phyloP scores from a whole-genome alignment of 1,140 invertebrate genomes.

The Oreohelix idahoensis region DNA sequence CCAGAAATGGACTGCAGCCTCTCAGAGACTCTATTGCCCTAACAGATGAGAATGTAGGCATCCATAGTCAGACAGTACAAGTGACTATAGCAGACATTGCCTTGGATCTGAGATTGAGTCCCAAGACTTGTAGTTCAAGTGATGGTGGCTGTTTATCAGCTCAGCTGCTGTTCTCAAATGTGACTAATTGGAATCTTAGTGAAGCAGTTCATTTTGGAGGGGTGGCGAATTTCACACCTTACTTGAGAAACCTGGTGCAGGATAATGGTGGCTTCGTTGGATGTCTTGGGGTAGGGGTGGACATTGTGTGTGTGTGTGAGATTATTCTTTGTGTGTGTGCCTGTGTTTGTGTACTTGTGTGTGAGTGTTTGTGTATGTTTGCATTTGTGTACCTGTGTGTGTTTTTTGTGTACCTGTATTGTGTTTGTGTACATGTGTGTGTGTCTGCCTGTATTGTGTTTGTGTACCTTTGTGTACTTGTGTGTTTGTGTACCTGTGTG shows the following conservation, averaged over 20 bases:
- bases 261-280: conserved; percentile 47
- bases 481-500: no score
- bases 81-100: conserved; percentile 9
- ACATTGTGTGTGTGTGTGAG: no score
- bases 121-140: conserved; percentile 26
- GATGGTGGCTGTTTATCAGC: not conserved
- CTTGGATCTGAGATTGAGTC: conserved; percentile 36
- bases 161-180: conserved; percentile 10
- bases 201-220: conserved; percentile 49
- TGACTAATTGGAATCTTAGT: conserved; percentile 33
- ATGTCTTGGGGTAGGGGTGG: conserved; percentile 60
- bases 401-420: no score
- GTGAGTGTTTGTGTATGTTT: no score
- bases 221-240: conserved; percentile 48
- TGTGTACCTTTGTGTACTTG: no score
- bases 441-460: no score
- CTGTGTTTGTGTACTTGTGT: no score
- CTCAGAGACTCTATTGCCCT: conserved; percentile 11
- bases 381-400: no score
- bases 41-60: not conserved
- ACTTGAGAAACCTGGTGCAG: conserved; percentile 47
- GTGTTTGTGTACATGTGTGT: no score
- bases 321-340: no score
- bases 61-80: conserved; percentile 43
- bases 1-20: conserved; percentile 39